phyloP scores from a whole-genome alignment of 1,140 invertebrate genomes.

The Dendrolimus punctatus region DNA sequence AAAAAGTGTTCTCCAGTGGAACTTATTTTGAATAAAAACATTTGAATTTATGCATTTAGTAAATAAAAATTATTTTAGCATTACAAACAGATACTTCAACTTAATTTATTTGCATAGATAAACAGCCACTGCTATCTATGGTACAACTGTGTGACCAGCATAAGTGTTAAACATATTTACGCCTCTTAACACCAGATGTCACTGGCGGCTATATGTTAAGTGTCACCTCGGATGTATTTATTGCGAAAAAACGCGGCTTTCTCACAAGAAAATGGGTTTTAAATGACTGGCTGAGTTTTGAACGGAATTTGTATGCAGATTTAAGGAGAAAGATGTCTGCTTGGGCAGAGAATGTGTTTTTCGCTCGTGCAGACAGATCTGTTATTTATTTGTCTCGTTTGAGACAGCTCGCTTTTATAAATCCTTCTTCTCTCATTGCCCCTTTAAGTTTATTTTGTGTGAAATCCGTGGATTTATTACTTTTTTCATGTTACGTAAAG shows the following conservation, averaged over 20 bases:
- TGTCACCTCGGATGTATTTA: constrained; percentile 42
- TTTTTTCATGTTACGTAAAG: neutral
- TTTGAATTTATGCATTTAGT: no score
- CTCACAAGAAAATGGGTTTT: constrained; percentile 50
- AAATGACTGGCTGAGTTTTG: constrained; percentile 56
- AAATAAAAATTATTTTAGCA: no score
- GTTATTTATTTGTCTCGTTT: constrained; percentile 32
- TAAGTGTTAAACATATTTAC: constrained; percentile 3
- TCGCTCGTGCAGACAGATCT: constrained; percentile 37
- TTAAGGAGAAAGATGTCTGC: constrained; percentile 51
- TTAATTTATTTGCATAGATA: constrained; percentile 10
- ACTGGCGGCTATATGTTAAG: constrained; percentile 10
- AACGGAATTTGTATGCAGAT: constrained; percentile 55
- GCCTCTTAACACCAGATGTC: constrained; percentile 27
- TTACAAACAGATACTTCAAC: no score
- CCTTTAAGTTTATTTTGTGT: constrained; percentile 8
- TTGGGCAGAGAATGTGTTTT: constrained; percentile 40
- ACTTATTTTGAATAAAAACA: no score
- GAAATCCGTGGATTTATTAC: constrained; percentile 5
- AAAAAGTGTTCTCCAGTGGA: no score
- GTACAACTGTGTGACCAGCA: constrained; percentile 12
- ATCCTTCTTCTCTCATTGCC: constrained; percentile 10
- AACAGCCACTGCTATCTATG: constrained; percentile 28
- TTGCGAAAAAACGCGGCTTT: constrained; percentile 36
- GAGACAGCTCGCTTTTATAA: constrained; percentile 19